phyloP scores from a whole-genome alignment of 2,797 vertebrate species.

The Stomatorhinus walkeri region DNA sequence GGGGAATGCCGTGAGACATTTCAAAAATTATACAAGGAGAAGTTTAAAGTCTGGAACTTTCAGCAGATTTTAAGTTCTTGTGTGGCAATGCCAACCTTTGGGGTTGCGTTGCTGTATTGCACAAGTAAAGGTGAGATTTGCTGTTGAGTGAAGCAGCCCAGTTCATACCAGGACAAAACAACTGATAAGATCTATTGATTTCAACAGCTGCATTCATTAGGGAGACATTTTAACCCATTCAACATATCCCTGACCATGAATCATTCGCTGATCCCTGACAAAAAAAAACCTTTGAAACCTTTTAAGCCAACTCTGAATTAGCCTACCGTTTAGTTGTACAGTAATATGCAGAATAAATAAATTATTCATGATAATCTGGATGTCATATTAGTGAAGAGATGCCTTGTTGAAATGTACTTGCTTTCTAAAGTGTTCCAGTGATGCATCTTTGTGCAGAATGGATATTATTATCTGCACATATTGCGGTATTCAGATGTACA shows the following conservation, averaged over 20 bases:
- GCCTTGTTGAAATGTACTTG: neutral
- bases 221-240: neutral
- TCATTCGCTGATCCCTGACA: neutral
- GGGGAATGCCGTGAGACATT: neutral
- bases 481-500: neutral
- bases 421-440: neutral
- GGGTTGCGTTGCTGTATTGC: neutral
- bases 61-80: neutral
- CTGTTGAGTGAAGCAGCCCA: neutral
- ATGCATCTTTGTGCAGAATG: neutral
- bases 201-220: neutral
- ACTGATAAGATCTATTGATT: neutral
- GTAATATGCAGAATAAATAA: neutral
- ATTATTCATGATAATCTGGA: neutral
- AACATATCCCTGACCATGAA: neutral
- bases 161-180: neutral
- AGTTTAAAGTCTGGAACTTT: neutral
- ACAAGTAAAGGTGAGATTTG: neutral
- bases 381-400: neutral
- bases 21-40: neutral
- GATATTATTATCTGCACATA: neutral
- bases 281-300: neutral
- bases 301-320: neutral
- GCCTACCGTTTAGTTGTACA: neutral
- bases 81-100: neutral